These are phyloP conservation scores for Zaprionus tsacasi DNA, from an alignment of 1,140 invertebrate species.

Conservation along the genomic window DNA sequence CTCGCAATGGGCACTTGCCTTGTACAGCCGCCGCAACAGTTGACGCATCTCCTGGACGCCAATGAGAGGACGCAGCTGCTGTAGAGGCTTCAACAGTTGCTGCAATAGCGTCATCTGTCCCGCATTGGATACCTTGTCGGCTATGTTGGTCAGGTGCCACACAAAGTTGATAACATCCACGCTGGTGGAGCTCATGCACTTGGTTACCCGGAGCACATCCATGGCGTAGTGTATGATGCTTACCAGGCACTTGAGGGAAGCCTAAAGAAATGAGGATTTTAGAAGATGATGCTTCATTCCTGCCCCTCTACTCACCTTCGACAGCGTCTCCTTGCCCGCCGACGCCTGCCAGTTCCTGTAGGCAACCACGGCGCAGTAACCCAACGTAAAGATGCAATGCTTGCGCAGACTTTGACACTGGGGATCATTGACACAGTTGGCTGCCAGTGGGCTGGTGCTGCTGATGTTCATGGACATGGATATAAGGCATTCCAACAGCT, in stretches of 20 bases:
- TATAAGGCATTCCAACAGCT: constrained; percentile 42
- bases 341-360: constrained; percentile 51
- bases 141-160: constrained; percentile 33
- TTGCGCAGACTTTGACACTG: constrained; percentile 30
- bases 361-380: constrained; percentile 39
- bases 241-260: constrained; percentile 12
- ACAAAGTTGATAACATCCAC: constrained; percentile 40
- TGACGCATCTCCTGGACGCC: constrained; percentile 18
- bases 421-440: constrained; percentile 27
- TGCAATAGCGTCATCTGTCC: constrained; percentile 41
- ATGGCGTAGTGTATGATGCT: constrained; percentile 31
- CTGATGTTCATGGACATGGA: constrained; percentile 19
- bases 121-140: constrained; percentile 17
- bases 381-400: constrained; percentile 49
- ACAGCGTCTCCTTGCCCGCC: constrained; percentile 7
- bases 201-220: constrained; percentile 39
- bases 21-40: constrained; percentile 49
- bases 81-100: constrained; percentile 36
- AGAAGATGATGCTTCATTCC: not conserved
- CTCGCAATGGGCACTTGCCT: constrained; percentile 45
- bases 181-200: constrained; percentile 45
- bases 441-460: constrained; percentile 32
- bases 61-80: constrained; percentile 39
- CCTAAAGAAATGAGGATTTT: not conserved
- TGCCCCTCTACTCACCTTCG: constrained; percentile 26